Conservation (phyloP, 2,797 vertebrate species). For the Eremophila alpestris region DNA sequence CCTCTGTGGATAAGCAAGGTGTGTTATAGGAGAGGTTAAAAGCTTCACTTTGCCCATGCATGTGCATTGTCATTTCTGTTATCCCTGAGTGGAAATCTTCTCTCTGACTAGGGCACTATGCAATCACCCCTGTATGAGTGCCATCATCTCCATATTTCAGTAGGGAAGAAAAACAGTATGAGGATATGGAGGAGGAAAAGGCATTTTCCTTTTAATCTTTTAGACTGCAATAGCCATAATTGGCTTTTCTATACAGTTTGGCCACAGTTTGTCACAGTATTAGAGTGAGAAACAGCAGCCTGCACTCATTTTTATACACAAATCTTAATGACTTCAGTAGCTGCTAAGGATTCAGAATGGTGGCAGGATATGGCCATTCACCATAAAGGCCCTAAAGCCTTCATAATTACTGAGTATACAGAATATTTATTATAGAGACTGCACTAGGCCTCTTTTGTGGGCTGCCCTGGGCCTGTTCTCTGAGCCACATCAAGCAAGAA, state of each 20-base stretch:
- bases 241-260: not conserved
- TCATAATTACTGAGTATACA: slow-evolving; percentile 50
- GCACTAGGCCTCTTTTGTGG: slow-evolving; percentile 58
- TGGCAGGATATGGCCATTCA: slow-evolving; percentile 29
- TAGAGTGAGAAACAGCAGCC: not conserved
- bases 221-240: not conserved
- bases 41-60: not conserved
- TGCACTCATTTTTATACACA: slow-evolving; percentile 1
- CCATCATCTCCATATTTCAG: not conserved
- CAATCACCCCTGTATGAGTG: not conserved
- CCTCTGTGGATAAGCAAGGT: not conserved
- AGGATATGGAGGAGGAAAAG: not conserved
- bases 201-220: slow-evolving; percentile 4
- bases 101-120: not conserved
- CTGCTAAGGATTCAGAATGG: slow-evolving; percentile 15
- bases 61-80: not conserved
- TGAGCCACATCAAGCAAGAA: slow-evolving; percentile 74
- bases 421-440: slow-evolving; percentile 67
- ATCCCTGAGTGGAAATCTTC: not conserved
- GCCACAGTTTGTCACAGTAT: not conserved
- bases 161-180: not conserved
- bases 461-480: slow-evolving; percentile 72
- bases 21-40: not conserved
- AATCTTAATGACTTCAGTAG: slow-evolving; percentile 10
- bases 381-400: slow-evolving; percentile 45